Evolutionary conservation across 2,797 vertebrate species (phyloP), one percentile per base, ranked within the genome.

Genomic region (Petrocephalus sullivani): DNA sequence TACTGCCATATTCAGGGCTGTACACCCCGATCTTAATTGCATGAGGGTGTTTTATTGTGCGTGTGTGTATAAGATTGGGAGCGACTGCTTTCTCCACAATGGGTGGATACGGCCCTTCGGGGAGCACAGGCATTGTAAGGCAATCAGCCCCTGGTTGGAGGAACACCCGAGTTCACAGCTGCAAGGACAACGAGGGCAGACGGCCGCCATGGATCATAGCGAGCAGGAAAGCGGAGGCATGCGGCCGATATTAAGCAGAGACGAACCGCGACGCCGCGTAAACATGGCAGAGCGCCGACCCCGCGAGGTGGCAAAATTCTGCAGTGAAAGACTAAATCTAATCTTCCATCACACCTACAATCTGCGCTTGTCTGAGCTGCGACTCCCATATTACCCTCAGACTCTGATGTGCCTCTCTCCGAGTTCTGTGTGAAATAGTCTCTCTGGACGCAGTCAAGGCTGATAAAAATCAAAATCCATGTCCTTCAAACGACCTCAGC

Each of bases 121-220:
- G 84, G 85, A 88, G 81, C 33, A 58, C 58, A 89, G 87, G 23
- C 28, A 64, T 85, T 84, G 86, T 21, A 37, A 83, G 84, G 83
- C 75, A 87, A 89, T 91, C 87, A 19, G 88, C 89, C 90, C 89
- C 86, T 85, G 86, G 89, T 61, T 88, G 88, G 89, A 61, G 51
- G 8, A 71, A 53, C 86, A 91, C 87, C 87, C 90, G 89, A 85
- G 85, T 61, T 82, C 83, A 89, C 60, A 51, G 54, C 41, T 88
- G 37, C 54, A 51, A 88, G 49, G 16, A 37, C 82, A 88, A 84
- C 64, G 46, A n/a, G 33, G 67, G 75, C 16, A 37, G 81, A 61
- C 33, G 33, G 58, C 16, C 4, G 49, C 83, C 57, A 46, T 60
- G 85, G 88, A 54, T 41, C 56, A 84, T 84, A 54, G 86, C 56